A percentile compares a stretch with the other conserved stretches of the same genome.
phyloP scores from a whole-genome alignment of 2,888 invertebrate species.

The Stenoptilia bipunctidactyla region DNA sequence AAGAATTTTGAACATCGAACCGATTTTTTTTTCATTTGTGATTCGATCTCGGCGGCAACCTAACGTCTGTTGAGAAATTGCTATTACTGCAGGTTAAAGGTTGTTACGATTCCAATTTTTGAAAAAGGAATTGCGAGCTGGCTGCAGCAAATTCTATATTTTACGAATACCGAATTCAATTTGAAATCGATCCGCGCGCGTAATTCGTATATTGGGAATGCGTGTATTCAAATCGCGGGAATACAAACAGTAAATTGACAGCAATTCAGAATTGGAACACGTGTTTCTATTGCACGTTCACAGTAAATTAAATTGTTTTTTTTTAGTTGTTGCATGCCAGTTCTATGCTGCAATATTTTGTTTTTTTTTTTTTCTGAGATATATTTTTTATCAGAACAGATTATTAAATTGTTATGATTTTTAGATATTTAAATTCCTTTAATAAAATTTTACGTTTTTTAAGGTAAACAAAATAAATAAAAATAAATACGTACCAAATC shows the following conservation, averaged over 20 bases:
- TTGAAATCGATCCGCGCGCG: background rate
- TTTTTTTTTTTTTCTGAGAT: no score
- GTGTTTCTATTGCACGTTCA: no score
- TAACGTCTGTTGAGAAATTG: background rate
- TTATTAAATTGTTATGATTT: no score
- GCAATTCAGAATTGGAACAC: slow-evolving; percentile 26
- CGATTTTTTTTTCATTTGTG: slow-evolving; percentile 8
- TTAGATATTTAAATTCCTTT: no score
- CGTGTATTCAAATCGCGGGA: no score
- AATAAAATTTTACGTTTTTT: no score
- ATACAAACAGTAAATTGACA: background rate
- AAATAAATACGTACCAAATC: background rate
- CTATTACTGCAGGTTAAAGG: slow-evolving; percentile 1
- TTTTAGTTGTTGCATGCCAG: no score
- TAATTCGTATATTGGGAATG: no score
- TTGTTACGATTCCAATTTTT: slow-evolving; percentile 2
- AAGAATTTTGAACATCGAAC: slow-evolving; percentile 25
- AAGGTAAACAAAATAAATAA: no score
- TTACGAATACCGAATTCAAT: slow-evolving; percentile 1
- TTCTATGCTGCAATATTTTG: no score
- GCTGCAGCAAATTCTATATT: background rate
- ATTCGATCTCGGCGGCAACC: slow-evolving; percentile 3
- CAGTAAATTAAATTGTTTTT: no score
- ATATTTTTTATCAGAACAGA: no score
- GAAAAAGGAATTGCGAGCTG: slow-evolving; percentile 2